A percentile compares a stretch with the other conserved stretches of the same genome.
Conservation (phyloP, 92 coral and sea anemone genomes). For the Parazoanthus atlanticus region DNA sequence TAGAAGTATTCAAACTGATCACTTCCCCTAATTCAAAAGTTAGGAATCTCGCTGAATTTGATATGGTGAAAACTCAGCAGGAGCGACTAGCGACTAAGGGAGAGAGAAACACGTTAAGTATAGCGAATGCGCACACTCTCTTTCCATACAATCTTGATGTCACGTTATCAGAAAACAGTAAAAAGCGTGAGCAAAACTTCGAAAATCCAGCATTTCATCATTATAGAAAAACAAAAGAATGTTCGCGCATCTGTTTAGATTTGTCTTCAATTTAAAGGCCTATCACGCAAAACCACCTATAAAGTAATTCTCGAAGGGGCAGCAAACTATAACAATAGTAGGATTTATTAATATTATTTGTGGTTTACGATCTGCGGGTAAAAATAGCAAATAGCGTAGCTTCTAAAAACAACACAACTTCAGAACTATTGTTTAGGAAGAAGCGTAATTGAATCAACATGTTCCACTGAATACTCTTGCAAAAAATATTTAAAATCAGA, state of each 20-base stretch:
- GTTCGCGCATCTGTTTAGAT: not conserved
- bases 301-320: not conserved
- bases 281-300: too few relatives aligned
- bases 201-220: not conserved
- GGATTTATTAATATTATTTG: not conserved
- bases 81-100: too few relatives aligned
- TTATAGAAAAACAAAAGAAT: too few relatives aligned
- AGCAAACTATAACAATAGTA: not conserved
- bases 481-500: not conserved
- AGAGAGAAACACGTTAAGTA: too few relatives aligned
- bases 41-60: not conserved
- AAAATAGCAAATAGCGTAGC: not conserved
- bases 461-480: conserved; percentile 1
- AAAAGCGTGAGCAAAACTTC: not conserved
- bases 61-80: not conserved
- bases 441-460: not conserved
- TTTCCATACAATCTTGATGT: too few relatives aligned
- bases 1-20: too few relatives aligned
- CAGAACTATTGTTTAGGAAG: not conserved
- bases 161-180: not conserved
- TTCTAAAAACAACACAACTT: not conserved
- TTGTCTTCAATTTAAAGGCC: not conserved
- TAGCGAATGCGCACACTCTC: not conserved
- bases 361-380: conserved; percentile 23
- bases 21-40: not conserved